Evolutionary conservation across 2,888 invertebrate species (phyloP).

Genomic region (Mythimna vitellina): DNA sequence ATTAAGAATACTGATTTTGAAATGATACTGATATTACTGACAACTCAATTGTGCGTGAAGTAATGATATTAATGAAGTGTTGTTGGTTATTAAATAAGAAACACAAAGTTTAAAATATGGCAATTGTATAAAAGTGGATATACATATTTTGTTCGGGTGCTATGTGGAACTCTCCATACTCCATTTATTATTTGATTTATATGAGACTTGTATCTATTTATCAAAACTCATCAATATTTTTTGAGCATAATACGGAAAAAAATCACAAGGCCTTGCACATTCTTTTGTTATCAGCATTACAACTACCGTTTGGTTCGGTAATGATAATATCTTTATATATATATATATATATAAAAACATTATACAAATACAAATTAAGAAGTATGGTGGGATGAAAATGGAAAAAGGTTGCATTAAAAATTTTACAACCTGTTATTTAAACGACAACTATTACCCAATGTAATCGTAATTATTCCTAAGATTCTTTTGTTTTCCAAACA

Average conservation of each 20-base stretch:
- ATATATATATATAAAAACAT: constrained; percentile 15
- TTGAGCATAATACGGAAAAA: constrained; percentile 24
- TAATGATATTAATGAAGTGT: constrained; percentile 22
- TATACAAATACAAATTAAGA: constrained; percentile 1
- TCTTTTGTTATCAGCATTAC: constrained; percentile 52
- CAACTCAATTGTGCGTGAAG: constrained; percentile 40
- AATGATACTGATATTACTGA: constrained; percentile 38
- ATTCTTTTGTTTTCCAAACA: constrained; percentile 19
- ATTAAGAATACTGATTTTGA: constrained; percentile 71
- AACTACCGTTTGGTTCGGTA: constrained; percentile 18
- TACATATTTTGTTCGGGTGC: not conserved
- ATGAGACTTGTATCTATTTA: constrained; percentile 15
- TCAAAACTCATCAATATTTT: constrained; percentile 40
- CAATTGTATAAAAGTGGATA: not conserved
- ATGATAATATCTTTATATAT: constrained; percentile 35
- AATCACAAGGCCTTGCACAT: constrained; percentile 44
- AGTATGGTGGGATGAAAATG: too few species aligned
- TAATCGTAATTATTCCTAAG: constrained; percentile 7
- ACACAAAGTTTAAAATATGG: constrained; percentile 16
- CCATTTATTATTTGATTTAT: not conserved
- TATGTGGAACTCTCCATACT: not conserved
- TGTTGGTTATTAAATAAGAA: constrained; percentile 4
- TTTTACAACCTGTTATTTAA: constrained; percentile 13
- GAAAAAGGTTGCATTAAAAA: constrained; percentile 25
- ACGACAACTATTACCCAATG: constrained; percentile 21